Evolutionary conservation across 2,797 vertebrate species (phyloP).

Genomic region (Phaenicophaeus curvirostris): DNA sequence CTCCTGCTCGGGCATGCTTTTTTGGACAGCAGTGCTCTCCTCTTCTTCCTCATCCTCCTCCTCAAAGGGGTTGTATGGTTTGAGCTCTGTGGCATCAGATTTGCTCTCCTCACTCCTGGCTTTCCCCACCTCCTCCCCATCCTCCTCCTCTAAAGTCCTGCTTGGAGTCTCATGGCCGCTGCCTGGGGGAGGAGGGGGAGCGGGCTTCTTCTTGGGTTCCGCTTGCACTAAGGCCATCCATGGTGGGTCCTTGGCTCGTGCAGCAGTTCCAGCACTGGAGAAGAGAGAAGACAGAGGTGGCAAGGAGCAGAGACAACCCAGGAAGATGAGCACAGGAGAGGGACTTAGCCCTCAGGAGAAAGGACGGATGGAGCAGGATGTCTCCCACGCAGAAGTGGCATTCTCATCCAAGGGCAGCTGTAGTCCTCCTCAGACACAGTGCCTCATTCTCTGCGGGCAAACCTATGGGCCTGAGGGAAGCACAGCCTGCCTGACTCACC

Average conservation of each 20-base stretch:
- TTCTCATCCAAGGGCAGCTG: neutral
- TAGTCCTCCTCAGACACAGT: neutral
- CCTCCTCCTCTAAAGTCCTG: slow-evolving; percentile 44
- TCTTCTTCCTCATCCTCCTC: slow-evolving; percentile 80
- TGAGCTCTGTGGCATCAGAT: slow-evolving; percentile 67
- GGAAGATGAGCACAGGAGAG: neutral
- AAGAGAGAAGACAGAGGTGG: neutral
- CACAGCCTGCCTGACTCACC: neutral
- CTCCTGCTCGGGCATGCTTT: slow-evolving; percentile 61
- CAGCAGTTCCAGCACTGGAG: slow-evolving; percentile 26
- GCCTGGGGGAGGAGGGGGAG: slow-evolving; percentile 66
- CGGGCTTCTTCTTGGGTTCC: slow-evolving; percentile 90
- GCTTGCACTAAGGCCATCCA: slow-evolving; percentile 94
- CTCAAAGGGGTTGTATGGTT: slow-evolving; percentile 90
- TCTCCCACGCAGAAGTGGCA: neutral
- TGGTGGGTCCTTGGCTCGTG: slow-evolving; percentile 88
- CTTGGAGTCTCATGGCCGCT: slow-evolving; percentile 42
- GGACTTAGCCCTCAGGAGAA: neutral
- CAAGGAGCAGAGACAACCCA: neutral
- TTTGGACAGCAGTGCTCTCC: neutral
- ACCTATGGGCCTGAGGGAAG: neutral
- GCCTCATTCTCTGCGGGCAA: neutral
- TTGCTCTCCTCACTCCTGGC: slow-evolving; percentile 4
- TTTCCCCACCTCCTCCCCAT: slow-evolving; percentile 1
- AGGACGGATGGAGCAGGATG: neutral